Evolutionary conservation across 2,888 invertebrate species (phyloP).

Genomic region (Ectemnius cavifrons): DNA sequence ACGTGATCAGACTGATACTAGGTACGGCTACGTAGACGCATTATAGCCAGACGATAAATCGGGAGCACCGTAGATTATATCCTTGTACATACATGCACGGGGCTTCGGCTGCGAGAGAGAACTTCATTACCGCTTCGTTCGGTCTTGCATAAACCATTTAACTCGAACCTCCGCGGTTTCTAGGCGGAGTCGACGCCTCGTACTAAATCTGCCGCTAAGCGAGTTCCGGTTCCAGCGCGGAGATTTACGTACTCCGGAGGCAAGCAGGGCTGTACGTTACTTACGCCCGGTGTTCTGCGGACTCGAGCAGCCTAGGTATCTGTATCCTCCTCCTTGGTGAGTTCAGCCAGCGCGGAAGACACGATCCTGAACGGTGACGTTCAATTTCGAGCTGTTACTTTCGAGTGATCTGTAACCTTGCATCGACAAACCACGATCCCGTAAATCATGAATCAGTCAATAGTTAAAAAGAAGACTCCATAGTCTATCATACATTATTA

Average conservation of each 20-base stretch:
- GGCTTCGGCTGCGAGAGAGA: constrained; percentile 68
- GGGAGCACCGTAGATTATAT: constrained; percentile 73
- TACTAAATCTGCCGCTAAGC: constrained; percentile 73
- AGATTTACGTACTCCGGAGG: constrained; percentile 70
- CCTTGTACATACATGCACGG: constrained; percentile 56
- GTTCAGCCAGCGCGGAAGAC: constrained; percentile 7
- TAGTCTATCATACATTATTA: too few relatives aligned
- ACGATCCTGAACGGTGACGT: constrained; percentile 30
- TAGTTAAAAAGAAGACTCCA: too few relatives aligned
- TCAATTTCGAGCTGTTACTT: constrained; percentile 35
- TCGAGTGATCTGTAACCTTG: not conserved
- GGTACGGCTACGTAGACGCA: constrained; percentile 54
- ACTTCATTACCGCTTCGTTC: constrained; percentile 77
- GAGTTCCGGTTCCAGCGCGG: constrained; percentile 68
- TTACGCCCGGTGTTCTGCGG: constrained; percentile 47
- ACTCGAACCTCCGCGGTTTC: constrained; percentile 76
- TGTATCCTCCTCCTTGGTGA: constrained; percentile 13
- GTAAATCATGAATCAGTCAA: too few relatives aligned
- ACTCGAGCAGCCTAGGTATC: constrained; percentile 21
- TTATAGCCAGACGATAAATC: constrained; percentile 76
- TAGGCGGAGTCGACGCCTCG: constrained; percentile 73
- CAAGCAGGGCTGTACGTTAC: constrained; percentile 47
- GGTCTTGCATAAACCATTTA: constrained; percentile 78
- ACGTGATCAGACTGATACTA: not conserved
- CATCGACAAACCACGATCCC: too few relatives aligned